Percentiles rank a stretch among this genome's conserved stretches.
These are phyloP conservation scores for Gastrophysa polygoni DNA, from an alignment of 2,888 invertebrate genomes.

Conservation along the genomic window DNA sequence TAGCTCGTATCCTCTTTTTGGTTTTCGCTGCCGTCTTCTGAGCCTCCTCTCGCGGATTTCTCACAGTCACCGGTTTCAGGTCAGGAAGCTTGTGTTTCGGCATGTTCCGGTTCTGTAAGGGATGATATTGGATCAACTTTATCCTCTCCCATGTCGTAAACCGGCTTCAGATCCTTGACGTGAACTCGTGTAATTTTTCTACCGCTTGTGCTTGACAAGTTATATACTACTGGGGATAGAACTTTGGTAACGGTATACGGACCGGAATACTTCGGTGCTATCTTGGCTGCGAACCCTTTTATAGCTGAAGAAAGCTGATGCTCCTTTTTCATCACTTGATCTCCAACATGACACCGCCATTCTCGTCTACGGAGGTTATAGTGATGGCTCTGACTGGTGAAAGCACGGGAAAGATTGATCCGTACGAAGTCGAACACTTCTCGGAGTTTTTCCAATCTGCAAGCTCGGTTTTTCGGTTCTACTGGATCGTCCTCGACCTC, in stretches of 20 bases:
- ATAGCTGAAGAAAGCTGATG: constrained; percentile 2
- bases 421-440: no score
- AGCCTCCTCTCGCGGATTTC: no score
- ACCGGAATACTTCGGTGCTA: constrained; percentile 10
- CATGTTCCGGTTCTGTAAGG: no score
- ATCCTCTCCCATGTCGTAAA: not conserved
- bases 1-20: no score
- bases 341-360: not conserved
- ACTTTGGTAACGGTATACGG: not conserved
- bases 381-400: constrained; percentile 1
- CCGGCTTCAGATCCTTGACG: not conserved
- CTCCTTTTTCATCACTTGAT: not conserved
- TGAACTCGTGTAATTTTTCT: not conserved
- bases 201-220: not conserved
- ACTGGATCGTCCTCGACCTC: no score
- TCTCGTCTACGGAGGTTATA: not conserved
- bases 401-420: not conserved
- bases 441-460: no score
- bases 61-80: no score
- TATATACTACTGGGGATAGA: not conserved
- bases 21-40: no score
- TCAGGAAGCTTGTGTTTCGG: no score
- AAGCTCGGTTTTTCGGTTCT: no score
- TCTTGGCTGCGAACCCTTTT: not conserved
- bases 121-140: no score